These are phyloP conservation scores for Clarias fuscus DNA, from an alignment of 2,797 vertebrate species.

Conservation along the genomic window DNA sequence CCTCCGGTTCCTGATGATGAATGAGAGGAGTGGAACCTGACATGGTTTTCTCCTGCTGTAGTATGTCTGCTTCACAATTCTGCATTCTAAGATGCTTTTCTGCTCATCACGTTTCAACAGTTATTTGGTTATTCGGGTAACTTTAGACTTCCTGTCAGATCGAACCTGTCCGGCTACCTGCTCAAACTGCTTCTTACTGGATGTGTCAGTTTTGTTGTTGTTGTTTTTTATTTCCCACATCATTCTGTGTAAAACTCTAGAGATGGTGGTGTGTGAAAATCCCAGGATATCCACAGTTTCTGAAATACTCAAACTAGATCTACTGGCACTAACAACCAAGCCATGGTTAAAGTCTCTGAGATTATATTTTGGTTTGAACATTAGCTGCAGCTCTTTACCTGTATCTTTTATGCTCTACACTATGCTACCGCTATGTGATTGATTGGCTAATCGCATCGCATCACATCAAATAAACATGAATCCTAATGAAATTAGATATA, in stretches of 20 bases:
- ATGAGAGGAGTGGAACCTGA: neutral
- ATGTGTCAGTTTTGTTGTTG: neutral
- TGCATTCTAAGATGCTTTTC: neutral
- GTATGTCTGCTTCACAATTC: neutral
- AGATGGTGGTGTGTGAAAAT: neutral
- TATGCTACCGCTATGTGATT: neutral
- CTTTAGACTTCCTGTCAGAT: constrained; percentile 3
- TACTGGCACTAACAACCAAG: neutral
- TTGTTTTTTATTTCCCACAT: neutral
- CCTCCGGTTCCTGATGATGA: neutral
- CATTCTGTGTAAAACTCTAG: neutral
- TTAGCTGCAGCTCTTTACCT: neutral
- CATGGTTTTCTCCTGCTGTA: neutral
- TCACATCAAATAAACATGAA: constrained; percentile 15
- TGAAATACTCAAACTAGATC: neutral
- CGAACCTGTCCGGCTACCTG: neutral
- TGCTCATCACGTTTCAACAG: neutral
- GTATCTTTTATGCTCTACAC: neutral
- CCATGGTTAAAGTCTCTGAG: neutral
- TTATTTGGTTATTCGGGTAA: neutral
- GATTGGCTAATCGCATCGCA: constrained; percentile 2
- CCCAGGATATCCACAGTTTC: neutral
- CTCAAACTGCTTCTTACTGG: neutral
- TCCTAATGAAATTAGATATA: neutral
- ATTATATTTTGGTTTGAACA: neutral